Evolutionary conservation across 2,797 vertebrate species (phyloP).

Genomic region (Nyctalus aviator): DNA sequence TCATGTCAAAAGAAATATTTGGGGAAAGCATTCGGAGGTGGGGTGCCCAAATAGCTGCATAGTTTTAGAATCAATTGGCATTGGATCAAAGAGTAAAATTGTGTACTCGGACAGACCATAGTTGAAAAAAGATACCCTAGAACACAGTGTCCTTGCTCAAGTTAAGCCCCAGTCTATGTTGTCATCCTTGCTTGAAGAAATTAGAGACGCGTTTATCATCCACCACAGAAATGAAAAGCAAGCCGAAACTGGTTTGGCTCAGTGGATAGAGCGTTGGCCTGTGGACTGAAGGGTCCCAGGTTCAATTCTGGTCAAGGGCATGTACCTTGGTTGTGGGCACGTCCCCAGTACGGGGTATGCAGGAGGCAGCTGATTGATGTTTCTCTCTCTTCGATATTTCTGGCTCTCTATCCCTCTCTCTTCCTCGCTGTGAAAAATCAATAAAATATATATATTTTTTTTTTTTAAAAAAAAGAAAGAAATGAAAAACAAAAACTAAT

Average conservation of each 20-base stretch:
- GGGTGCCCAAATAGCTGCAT: conserved; percentile 61
- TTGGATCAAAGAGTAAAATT: conserved; percentile 47
- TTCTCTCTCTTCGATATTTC: too few species aligned
- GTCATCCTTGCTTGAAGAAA: conserved; percentile 38
- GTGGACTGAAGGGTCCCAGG: too few species aligned
- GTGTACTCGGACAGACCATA: conserved; percentile 51
- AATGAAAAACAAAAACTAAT: not conserved
- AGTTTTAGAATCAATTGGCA: conserved; percentile 70
- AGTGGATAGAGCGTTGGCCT: too few species aligned
- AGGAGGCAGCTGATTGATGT: too few species aligned
- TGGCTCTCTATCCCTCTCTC: too few species aligned
- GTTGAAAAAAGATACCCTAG: conserved; percentile 51
- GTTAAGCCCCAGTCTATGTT: not conserved
- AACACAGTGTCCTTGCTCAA: not conserved
- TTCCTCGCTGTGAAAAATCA: too few species aligned
- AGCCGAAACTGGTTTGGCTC: not conserved
- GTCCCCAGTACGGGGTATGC: too few species aligned
- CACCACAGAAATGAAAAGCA: not conserved
- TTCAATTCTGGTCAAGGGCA: too few species aligned
- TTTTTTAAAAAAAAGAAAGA: not conserved
- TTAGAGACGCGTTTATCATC: not conserved
- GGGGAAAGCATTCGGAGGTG: conserved; percentile 60
- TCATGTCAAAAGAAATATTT: conserved; percentile 80
- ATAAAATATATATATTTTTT: too few species aligned
- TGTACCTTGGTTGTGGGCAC: too few species aligned